Evolutionary conservation across 1,140 invertebrate genomes (phyloP).

Genomic region (Neuroterus valhalla): DNA sequence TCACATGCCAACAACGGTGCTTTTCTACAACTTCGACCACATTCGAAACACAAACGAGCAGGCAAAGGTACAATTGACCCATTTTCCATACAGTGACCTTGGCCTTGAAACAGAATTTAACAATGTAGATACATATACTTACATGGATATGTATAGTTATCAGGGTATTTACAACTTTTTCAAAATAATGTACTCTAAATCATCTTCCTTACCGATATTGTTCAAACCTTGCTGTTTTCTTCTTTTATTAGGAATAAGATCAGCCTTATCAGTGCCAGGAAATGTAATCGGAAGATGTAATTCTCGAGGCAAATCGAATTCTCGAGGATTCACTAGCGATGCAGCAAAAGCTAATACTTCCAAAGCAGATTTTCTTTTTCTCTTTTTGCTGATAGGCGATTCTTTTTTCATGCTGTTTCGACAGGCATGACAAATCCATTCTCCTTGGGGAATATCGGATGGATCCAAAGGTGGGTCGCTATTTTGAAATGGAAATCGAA

Average conservation of each 20-base stretch:
- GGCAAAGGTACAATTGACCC: slow-evolving; percentile 88
- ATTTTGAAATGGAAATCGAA: slow-evolving; percentile 25
- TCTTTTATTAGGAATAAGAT: slow-evolving; percentile 65
- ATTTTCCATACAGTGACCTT: slow-evolving; percentile 82
- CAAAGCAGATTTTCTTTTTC: slow-evolving; percentile 79
- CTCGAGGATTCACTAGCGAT: slow-evolving; percentile 87
- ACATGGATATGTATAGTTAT: slow-evolving; percentile 17
- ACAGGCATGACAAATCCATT: slow-evolving; percentile 93
- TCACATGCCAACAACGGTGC: slow-evolving; percentile 93
- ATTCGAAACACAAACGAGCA: slow-evolving; percentile 88
- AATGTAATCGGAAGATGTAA: slow-evolving; percentile 86
- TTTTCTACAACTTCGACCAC: slow-evolving; percentile 86
- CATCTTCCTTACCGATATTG: slow-evolving; percentile 58
- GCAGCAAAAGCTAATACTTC: slow-evolving; percentile 87
- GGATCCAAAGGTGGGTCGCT: slow-evolving; percentile 93
- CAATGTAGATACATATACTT: slow-evolving; percentile 17
- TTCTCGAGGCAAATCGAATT: slow-evolving; percentile 90
- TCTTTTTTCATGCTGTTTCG: slow-evolving; percentile 71
- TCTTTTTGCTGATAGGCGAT: slow-evolving; percentile 62
- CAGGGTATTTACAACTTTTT: slow-evolving; percentile 25
- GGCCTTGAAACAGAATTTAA: slow-evolving; percentile 51
- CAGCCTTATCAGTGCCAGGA: slow-evolving; percentile 85
- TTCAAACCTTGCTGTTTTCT: slow-evolving; percentile 60
- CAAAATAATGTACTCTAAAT: not conserved
- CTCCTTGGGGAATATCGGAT: slow-evolving; percentile 90